phyloP scores from a whole-genome alignment of 1,140 invertebrate genomes.

The Rhyacophila brunnea region DNA sequence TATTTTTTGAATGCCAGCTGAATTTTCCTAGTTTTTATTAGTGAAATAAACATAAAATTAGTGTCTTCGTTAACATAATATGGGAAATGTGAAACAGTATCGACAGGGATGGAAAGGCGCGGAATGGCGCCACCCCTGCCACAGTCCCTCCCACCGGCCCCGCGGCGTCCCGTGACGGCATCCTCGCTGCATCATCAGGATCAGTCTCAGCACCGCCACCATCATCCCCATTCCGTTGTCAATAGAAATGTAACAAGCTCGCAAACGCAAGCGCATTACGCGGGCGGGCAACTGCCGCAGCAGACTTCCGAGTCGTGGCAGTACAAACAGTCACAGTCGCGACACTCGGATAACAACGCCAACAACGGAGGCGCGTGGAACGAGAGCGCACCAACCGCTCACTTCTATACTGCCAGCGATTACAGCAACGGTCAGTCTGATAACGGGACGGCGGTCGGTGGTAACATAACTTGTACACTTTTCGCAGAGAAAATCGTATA shows the following conservation, averaged over 20 bases:
- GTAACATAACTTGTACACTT: neutral
- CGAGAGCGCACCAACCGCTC: slow-evolving; percentile 39
- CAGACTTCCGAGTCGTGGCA: slow-evolving; percentile 1
- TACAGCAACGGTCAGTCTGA: slow-evolving; percentile 20
- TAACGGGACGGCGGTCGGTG: slow-evolving; percentile 39
- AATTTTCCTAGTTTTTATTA: neutral
- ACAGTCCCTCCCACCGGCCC: slow-evolving; percentile 23
- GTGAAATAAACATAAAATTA: neutral
- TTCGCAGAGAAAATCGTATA: no score
- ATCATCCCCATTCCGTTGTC: slow-evolving; percentile 1
- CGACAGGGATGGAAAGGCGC: slow-evolving; percentile 8
- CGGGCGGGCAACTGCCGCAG: neutral
- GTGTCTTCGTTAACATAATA: neutral
- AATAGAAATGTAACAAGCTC: neutral
- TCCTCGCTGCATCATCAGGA: slow-evolving; percentile 22
- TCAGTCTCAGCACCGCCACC: slow-evolving; percentile 1
- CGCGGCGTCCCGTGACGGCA: slow-evolving; percentile 20
- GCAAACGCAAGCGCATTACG: neutral
- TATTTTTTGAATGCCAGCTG: neutral
- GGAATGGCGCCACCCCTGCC: slow-evolving; percentile 26
- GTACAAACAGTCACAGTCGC: slow-evolving; percentile 14
- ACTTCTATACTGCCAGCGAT: slow-evolving; percentile 48
- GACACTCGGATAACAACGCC: slow-evolving; percentile 40
- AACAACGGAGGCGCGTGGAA: slow-evolving; percentile 39
- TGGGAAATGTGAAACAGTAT: neutral